Evolutionary conservation across 1,140 invertebrate genomes (phyloP).

Genomic region (Chionoecetes opilio): DNA sequence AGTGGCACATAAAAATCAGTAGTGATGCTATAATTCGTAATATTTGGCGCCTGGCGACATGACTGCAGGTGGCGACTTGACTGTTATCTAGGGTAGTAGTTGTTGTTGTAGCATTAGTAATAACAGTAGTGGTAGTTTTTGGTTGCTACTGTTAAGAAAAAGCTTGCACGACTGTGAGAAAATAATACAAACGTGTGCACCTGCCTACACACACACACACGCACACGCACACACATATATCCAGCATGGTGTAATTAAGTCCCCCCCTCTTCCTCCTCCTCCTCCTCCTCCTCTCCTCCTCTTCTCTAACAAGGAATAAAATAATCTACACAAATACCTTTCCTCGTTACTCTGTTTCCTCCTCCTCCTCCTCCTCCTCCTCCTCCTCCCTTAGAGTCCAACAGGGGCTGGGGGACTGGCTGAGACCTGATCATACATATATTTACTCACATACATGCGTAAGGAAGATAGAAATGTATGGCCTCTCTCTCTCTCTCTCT

Average conservation of each 20-base stretch:
- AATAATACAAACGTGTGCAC: neutral
- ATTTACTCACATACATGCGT: neutral
- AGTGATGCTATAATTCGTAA: no score
- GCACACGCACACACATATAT: neutral
- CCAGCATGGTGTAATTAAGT: neutral
- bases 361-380: neutral
- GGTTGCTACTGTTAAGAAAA: neutral
- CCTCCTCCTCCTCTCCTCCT: neutral
- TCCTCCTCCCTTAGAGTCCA: neutral
- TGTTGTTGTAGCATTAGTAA: no score
- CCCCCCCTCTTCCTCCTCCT: neutral
- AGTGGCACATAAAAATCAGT: no score
- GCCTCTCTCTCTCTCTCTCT: no score
- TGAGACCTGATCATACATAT: no score
- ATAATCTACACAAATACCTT: neutral
- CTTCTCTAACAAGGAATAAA: no score
- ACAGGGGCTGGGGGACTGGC: no score
- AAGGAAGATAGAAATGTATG: no score
- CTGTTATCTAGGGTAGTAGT: no score
- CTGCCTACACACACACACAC: no score
- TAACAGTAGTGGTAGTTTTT: no score
- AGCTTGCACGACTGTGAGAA: neutral
- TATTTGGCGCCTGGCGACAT: no score
- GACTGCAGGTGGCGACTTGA: neutral
- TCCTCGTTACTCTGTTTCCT: neutral